A percentile compares a stretch with the other conserved stretches of the same genome.
These are phyloP conservation scores for Dreissena rostriformis DNA, from an alignment of 1,140 invertebrate species.

Conservation along the genomic window DNA sequence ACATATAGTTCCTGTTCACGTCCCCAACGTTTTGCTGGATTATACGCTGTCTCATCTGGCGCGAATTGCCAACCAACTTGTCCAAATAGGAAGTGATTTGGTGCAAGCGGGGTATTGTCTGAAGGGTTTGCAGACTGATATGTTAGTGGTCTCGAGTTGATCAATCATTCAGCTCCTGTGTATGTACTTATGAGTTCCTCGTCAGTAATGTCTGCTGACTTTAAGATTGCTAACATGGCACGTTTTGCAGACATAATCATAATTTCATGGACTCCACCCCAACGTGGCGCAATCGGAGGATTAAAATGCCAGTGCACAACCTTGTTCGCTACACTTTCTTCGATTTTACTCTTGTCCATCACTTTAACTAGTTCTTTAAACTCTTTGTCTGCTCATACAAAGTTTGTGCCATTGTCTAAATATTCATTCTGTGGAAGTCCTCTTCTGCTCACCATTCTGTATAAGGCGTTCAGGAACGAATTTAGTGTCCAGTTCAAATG, in stretches of 20 bases:
- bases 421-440: background rate
- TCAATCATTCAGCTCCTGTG: background rate
- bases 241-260: conserved; percentile 20
- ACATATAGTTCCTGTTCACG: background rate
- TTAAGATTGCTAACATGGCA: too few relatives aligned
- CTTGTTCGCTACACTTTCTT: background rate
- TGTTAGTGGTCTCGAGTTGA: conserved; percentile 27
- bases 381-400: conserved; percentile 16
- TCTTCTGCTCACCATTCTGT: background rate
- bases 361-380: background rate
- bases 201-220: too few relatives aligned
- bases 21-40: background rate
- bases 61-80: conserved; percentile 27
- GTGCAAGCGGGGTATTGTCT: conserved; percentile 5
- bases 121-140: conserved; percentile 21
- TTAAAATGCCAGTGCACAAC: conserved; percentile 30
- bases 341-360: conserved; percentile 6
- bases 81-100: too few relatives aligned
- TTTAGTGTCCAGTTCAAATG: conserved; percentile 30
- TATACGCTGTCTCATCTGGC: conserved; percentile 1
- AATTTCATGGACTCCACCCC: conserved; percentile 15
- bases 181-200: conserved; percentile 17
- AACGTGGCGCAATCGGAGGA: conserved; percentile 23
- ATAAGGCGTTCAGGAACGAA: conserved; percentile 35
- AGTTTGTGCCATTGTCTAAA: conserved; percentile 27